These are phyloP conservation scores for Dermochelys coriacea DNA, from an alignment of 2,797 vertebrate genomes.

Conservation along the genomic window DNA sequence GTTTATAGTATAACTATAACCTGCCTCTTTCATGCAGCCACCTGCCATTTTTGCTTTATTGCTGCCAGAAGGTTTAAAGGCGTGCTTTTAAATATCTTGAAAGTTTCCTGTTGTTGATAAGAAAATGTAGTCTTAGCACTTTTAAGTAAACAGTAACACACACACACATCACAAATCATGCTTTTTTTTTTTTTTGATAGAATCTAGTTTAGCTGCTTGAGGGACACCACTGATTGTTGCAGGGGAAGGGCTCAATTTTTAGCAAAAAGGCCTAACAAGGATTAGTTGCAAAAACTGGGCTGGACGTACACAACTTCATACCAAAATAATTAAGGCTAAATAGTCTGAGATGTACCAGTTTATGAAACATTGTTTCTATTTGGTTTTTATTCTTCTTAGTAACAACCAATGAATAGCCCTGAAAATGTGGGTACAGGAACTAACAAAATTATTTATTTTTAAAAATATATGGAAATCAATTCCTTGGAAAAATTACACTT, in stretches of 20 bases:
- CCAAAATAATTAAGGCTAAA: background rate
- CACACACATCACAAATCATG: constrained; percentile 77
- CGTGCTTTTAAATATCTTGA: constrained; percentile 80
- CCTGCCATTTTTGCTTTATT: constrained; percentile 80
- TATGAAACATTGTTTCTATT: background rate
- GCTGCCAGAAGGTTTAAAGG: constrained; percentile 75
- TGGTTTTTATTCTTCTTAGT: background rate
- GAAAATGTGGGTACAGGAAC: constrained; percentile 3
- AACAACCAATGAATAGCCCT: background rate
- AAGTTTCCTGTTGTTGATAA: constrained; percentile 84
- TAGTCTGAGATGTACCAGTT: background rate
- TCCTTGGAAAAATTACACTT: background rate
- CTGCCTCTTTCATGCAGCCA: constrained; percentile 75
- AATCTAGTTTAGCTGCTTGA: constrained; percentile 67
- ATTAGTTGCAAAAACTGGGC: background rate
- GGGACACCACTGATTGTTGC: background rate
- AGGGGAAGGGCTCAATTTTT: background rate
- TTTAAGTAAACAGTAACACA: constrained; percentile 76
- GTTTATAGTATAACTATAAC: constrained; percentile 70
- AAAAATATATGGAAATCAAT: background rate
- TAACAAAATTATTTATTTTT: background rate
- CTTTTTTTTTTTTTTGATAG: constrained; percentile 78
- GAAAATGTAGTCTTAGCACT: constrained; percentile 78
- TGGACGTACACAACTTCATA: background rate
- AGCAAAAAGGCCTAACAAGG: background rate